Conservation (phyloP, 2,888 invertebrate genomes). For the Apeira syringaria region DNA sequence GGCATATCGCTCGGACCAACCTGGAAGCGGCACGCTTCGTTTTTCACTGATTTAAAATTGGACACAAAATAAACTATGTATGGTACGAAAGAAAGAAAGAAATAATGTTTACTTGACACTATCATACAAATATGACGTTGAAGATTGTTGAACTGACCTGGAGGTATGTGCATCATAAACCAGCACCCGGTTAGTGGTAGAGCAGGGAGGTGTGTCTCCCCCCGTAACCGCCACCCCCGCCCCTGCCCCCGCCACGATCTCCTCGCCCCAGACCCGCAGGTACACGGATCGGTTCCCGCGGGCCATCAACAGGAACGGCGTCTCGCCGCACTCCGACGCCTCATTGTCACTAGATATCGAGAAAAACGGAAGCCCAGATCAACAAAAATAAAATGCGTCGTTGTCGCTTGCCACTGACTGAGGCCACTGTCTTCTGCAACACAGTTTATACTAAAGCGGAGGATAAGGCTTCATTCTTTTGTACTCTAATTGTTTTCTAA, state of each 20-base stretch:
- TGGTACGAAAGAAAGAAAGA: no score
- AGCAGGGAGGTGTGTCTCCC: constrained; percentile 87
- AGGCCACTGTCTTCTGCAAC: no score
- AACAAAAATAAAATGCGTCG: no score
- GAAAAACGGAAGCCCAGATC: no score
- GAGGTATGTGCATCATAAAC: constrained; percentile 88
- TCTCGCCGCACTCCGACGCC: constrained; percentile 86
- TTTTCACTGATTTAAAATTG: no score
- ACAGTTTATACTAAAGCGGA: no score
- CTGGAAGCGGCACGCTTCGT: constrained; percentile 5
- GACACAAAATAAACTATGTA: no score
- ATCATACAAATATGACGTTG: neutral
- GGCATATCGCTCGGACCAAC: constrained; percentile 88
- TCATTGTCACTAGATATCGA: constrained; percentile 38
- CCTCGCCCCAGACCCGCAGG: constrained; percentile 92
- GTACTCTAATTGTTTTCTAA: no score
- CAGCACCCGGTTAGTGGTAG: constrained; percentile 90
- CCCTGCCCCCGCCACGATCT: constrained; percentile 86
- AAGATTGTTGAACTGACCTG: neutral
- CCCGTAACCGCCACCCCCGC: constrained; percentile 84
- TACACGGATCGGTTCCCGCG: constrained; percentile 91
- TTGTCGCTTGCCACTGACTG: no score
- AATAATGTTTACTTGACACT: neutral
- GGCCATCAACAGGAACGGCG: constrained; percentile 92
- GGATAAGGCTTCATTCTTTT: no score